Percentiles rank a stretch among this genome's conserved stretches.
Conservation (phyloP, 2,888 invertebrate genomes). For the Philhelius pedissequus region DNA sequence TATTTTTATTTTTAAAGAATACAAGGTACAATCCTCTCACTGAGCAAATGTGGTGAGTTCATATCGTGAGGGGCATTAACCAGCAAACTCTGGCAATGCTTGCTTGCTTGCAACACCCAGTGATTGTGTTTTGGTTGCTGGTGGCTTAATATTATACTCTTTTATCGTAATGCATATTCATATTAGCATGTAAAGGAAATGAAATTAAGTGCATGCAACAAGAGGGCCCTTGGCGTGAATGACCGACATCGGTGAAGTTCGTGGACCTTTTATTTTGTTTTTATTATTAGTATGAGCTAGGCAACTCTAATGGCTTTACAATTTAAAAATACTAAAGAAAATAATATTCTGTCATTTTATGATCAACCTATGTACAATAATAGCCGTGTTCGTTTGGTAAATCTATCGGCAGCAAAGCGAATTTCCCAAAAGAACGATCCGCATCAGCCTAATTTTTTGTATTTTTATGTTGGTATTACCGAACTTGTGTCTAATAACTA, state of each 20-base stretch:
- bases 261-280: conserved; percentile 18
- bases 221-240: background rate
- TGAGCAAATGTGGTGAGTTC: conserved; percentile 13
- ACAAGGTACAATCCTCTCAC: background rate
- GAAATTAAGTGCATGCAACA: conserved; percentile 34
- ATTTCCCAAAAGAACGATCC: too few species aligned
- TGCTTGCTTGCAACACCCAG: background rate
- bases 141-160: background rate
- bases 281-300: background rate
- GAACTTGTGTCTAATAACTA: too few species aligned
- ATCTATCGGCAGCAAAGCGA: too few species aligned
- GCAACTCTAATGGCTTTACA: background rate
- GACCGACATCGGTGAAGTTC: background rate
- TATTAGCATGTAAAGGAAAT: conserved; percentile 30
- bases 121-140: background rate
- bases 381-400: too few species aligned
- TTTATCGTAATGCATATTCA: conserved; percentile 9
- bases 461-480: too few species aligned
- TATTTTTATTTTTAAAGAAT: background rate
- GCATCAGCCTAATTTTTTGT: too few species aligned
- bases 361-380: too few species aligned
- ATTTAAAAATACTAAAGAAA: background rate
- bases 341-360: background rate
- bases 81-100: background rate
- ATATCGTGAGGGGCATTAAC: conserved; percentile 7